Evolutionary conservation across 1,140 invertebrate genomes (phyloP), one percentile per base, ranked within the genome.

Genomic region (Idris sp.): DNA sequence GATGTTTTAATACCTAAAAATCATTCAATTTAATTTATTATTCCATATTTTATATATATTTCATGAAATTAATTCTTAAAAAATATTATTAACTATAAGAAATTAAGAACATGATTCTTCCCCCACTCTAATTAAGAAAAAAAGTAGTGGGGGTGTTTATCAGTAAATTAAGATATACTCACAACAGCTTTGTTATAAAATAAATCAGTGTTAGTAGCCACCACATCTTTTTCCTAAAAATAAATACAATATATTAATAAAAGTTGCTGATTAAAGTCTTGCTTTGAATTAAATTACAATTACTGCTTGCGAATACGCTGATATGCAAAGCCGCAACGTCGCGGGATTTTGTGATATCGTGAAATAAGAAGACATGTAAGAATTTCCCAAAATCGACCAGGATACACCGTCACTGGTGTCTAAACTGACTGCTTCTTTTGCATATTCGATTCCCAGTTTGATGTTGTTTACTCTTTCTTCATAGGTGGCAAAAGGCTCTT

Each of bases 131-230:
- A 44, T 26, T 26, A 28, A 38, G 9, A 16, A 51, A 30, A 51
- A 48, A 54, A 22, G 19, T 22, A 22, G 19, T 22, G 19, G 19
- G 22, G 19, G 58, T 38, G 76, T 13, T 13, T 33, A 14, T 33
- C 13, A 48, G 7, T 61, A 11, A 71, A 28, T 28, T 13, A 31
- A 43, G 9, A 18, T 19, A 14, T 78, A 89, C 90, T 91, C 89
- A 96, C 94, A 76, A 94, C 90, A 48, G 91, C 94, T 89, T 94
- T 93, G 84, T 96, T 97, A 81, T 93, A 96, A 88, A 95, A 93
- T 25, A 97, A 88, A 89, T 96, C 94, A 1, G 94, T 90, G 81
- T 93, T 91, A 79, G 86, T 90, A 0, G 93, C 91, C 5, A 92
- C 86, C 11, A 91, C 86, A 84, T 96, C 94, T 79, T 91, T 92